Evolutionary conservation across 2,888 invertebrate species (phyloP).

Genomic region (Lasioglossum morio): DNA sequence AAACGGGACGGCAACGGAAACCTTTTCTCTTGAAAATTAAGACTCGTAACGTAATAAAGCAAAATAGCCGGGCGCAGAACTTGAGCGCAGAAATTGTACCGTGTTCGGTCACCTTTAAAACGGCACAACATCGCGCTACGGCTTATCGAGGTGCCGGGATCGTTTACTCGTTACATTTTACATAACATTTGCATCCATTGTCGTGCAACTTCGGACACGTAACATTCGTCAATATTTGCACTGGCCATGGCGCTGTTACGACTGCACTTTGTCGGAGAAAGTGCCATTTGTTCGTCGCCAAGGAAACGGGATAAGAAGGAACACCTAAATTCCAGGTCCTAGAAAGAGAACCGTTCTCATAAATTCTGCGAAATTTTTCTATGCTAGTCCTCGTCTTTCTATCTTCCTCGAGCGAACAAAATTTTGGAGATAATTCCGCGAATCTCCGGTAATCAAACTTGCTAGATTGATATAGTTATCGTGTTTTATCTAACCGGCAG

Average conservation of each 20-base stretch:
- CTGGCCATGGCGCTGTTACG: background rate
- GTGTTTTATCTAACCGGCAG: background rate
- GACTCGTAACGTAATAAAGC: slow-evolving; percentile 33
- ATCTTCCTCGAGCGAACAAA: background rate
- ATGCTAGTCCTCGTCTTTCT: background rate
- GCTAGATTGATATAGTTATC: background rate
- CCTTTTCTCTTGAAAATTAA: slow-evolving; percentile 33
- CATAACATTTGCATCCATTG: slow-evolving; percentile 7
- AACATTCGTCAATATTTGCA: slow-evolving; percentile 7
- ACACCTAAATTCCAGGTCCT: background rate
- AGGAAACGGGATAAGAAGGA: background rate
- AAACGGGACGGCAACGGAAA: slow-evolving; percentile 25
- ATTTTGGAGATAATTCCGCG: background rate
- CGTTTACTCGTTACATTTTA: slow-evolving; percentile 1
- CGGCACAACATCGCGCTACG: background rate
- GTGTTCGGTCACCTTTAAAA: background rate
- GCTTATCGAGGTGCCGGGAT: background rate
- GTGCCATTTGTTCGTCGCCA: background rate
- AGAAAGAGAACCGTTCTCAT: background rate
- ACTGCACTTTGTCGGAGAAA: background rate
- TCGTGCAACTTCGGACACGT: slow-evolving; percentile 15
- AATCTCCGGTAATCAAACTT: background rate
- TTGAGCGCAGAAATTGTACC: slow-evolving; percentile 5
- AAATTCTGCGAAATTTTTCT: background rate
- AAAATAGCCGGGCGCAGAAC: background rate